Evolutionary conservation across 2,888 invertebrate genomes (phyloP), one percentile per base, ranked within the genome.

Genomic region (Clistopyga incitator): DNA sequence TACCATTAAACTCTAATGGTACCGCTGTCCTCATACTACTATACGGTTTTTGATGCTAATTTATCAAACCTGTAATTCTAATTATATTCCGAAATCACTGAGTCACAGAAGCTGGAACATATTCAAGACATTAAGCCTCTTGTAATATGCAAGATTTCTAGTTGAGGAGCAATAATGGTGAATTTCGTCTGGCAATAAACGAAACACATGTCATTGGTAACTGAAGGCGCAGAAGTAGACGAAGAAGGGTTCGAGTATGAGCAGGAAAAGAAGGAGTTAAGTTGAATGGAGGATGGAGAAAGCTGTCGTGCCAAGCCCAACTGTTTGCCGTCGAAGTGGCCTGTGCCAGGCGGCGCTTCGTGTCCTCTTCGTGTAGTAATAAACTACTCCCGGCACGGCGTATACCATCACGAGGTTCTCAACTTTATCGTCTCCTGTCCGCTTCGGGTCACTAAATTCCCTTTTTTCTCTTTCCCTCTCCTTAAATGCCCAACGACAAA

Each of bases 281-380:
- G 71, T 56, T 54, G 59, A 71, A 71, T 47, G 67, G 64, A 70
- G 78, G 78, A 77, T 81, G 74, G 80, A 78, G 81, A 79, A 84
- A 86, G 86, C 87, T 90, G 87, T 89, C 91, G 91, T 91, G 90
- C 89, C 89, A 89, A 90, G 88, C 87, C 84, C 88, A 90, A 90
- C 90, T 89, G 89, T 90, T 90, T 91, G 88, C 88, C 88, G 86
- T 90, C 88, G 85, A 90, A 90, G 89, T 89, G 88, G 89, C 90
- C 89, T 89, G 90, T 91, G 90, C 90, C 91, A 91, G 91, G 89
- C 90, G 86, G 88, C 86, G 89, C 88, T 86, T 86, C 88, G 88
- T 86, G 89, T 89, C 88, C 85, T 87, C 85, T 70, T 81, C 80
- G 86, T 88, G 88, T 89, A 86, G 87, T 88, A 90, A 90, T 90